phyloP scores from a whole-genome alignment of 2,113 vertebrate species.

The Pedetes capensis region DNA sequence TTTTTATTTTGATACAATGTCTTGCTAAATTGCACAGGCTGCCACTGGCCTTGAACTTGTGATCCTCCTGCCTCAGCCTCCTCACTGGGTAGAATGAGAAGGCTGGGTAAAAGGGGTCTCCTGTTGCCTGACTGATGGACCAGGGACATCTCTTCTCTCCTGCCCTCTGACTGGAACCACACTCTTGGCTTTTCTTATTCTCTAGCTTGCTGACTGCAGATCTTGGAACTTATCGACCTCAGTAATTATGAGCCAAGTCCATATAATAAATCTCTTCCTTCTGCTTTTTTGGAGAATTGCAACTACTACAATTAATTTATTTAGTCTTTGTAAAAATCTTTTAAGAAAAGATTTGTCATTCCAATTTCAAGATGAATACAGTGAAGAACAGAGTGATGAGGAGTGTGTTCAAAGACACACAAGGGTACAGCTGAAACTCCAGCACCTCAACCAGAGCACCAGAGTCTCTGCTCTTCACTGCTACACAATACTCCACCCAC shows the following conservation, averaged over 20 bases:
- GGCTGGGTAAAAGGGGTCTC: background rate
- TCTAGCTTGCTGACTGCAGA: background rate
- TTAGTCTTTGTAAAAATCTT: background rate
- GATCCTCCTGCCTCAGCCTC: no score
- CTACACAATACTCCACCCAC: accelerated
- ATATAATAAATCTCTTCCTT: background rate
- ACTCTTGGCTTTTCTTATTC: background rate
- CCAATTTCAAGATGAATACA: background rate
- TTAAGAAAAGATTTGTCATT: background rate
- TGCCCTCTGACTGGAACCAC: background rate
- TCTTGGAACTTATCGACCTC: background rate
- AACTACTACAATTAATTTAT: background rate
- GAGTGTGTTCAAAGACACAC: background rate
- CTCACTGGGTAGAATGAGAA: background rate
- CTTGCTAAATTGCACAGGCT: no score
- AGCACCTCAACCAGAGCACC: background rate
- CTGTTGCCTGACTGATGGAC: background rate
- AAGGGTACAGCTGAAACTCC: background rate
- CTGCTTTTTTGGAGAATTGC: background rate
- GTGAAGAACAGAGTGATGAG: background rate
- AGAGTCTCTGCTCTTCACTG: background rate
- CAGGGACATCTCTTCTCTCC: background rate
- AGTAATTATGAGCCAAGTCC: background rate
- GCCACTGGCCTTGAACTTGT: no score
- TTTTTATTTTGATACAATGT: no score